A percentile compares a stretch with the other conserved stretches of the same genome.
These are phyloP conservation scores for Ditylenchus weischeri DNA, from an alignment of 2,888 invertebrate species.

Conservation along the genomic window DNA sequence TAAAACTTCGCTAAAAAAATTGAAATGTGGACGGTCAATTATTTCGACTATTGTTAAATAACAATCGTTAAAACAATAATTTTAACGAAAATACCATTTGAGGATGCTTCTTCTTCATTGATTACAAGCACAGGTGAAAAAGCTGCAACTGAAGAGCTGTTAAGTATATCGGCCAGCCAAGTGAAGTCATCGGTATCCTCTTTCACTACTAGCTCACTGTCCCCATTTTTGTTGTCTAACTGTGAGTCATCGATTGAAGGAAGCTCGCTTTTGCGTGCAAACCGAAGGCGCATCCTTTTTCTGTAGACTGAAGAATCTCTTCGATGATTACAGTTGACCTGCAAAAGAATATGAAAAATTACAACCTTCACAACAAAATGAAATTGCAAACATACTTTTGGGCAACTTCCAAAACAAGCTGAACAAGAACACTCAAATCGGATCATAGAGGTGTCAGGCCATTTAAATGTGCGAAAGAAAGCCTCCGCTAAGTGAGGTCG, in stretches of 20 bases:
- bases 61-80: too few relatives aligned
- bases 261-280: constrained; percentile 23
- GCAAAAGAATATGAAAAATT: background rate
- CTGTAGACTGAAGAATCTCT: constrained; percentile 20
- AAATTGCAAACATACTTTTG: constrained; percentile 24
- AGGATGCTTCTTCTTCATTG: constrained; percentile 22
- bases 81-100: background rate
- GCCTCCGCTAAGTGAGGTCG: constrained; percentile 38
- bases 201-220: background rate
- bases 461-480: constrained; percentile 57
- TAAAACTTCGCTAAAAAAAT: too few relatives aligned
- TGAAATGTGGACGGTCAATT: too few relatives aligned
- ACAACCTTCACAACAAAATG: background rate
- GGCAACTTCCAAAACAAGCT: constrained; percentile 50
- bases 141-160: constrained; percentile 16
- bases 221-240: background rate
- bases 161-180: constrained; percentile 21
- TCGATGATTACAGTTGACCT: constrained; percentile 28
- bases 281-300: constrained; percentile 21
- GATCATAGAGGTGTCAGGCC: constrained; percentile 57
- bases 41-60: too few relatives aligned
- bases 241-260: background rate
- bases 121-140: constrained; percentile 31
- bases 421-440: constrained; percentile 59
- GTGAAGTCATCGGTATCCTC: constrained; percentile 9